Conservation (phyloP, 2,888 invertebrate genomes). For the Diabrotica balteata region DNA sequence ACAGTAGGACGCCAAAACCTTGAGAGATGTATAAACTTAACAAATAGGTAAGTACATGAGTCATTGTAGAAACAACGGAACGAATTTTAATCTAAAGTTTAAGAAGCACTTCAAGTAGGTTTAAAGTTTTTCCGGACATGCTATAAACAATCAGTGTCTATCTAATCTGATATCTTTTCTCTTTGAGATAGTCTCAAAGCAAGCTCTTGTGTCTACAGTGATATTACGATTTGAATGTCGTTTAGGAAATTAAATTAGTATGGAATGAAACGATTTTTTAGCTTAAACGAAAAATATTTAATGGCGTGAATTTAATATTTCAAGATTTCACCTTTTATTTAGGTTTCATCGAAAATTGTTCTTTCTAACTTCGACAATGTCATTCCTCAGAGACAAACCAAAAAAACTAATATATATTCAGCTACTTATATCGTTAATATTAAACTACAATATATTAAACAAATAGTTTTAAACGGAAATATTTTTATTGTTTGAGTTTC, state of each 20-base stretch:
- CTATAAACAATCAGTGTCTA: slow-evolving; percentile 45
- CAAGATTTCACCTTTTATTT: neutral
- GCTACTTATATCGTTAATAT: too few species aligned
- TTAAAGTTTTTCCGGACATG: slow-evolving; percentile 44
- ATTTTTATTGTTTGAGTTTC: too few species aligned
- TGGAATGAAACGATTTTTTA: slow-evolving; percentile 18
- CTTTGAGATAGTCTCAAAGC: neutral
- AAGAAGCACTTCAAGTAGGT: slow-evolving; percentile 41
- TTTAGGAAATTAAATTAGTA: slow-evolving; percentile 17
- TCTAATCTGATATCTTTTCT: slow-evolving; percentile 38
- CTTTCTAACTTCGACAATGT: too few species aligned
- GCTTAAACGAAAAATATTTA: slow-evolving; percentile 32
- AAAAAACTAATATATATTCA: too few species aligned
- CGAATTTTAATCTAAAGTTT: slow-evolving; percentile 46
- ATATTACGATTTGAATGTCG: slow-evolving; percentile 21
- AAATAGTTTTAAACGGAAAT: too few species aligned
- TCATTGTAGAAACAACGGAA: slow-evolving; percentile 29
- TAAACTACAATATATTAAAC: too few species aligned
- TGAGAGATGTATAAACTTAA: slow-evolving; percentile 32
- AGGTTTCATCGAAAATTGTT: too few species aligned
- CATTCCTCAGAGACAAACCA: too few species aligned
- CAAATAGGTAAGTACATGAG: slow-evolving; percentile 32
- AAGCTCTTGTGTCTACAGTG: slow-evolving; percentile 3
- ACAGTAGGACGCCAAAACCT: neutral
- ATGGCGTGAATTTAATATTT: slow-evolving; percentile 37